A percentile compares a stretch with the other conserved stretches of the same genome.
These are phyloP conservation scores for Syndactyla subalaris DNA, from an alignment of 2,797 vertebrate species.

Conservation along the genomic window DNA sequence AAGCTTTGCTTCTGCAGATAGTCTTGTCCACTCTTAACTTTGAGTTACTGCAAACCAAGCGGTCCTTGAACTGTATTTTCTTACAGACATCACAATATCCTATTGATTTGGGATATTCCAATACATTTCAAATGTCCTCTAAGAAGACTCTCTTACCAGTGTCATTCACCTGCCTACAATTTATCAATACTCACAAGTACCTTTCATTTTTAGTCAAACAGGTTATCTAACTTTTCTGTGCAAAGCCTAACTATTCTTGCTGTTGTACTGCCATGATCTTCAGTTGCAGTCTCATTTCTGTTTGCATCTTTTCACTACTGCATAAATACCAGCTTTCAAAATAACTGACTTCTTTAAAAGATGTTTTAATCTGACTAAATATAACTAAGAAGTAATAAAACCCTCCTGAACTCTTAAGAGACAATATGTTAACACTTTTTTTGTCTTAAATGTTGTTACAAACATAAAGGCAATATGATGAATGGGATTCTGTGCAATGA, in stretches of 20 bases:
- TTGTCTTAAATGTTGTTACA: not conserved
- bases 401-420: not conserved
- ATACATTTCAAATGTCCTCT: not conserved
- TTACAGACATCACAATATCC: not conserved
- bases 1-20: not conserved
- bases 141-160: not conserved
- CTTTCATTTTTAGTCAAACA: not conserved
- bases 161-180: not conserved
- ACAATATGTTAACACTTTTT: not conserved
- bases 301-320: not conserved
- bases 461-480: not conserved
- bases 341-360: not conserved
- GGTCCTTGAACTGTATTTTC: not conserved
- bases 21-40: not conserved
- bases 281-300: not conserved
- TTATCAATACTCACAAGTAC: not conserved
- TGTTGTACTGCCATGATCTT: not conserved
- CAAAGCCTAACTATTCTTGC: not conserved
- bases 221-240: not conserved
- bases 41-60: not conserved
- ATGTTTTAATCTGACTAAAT: not conserved
- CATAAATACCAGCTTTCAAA: not conserved
- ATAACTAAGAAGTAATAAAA: not conserved
- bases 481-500: not conserved
- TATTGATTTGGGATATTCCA: not conserved